Percentiles rank a stretch among this genome's conserved stretches.
Conservation (phyloP, 2,113 vertebrate genomes). For the Sturnus vulgaris region DNA sequence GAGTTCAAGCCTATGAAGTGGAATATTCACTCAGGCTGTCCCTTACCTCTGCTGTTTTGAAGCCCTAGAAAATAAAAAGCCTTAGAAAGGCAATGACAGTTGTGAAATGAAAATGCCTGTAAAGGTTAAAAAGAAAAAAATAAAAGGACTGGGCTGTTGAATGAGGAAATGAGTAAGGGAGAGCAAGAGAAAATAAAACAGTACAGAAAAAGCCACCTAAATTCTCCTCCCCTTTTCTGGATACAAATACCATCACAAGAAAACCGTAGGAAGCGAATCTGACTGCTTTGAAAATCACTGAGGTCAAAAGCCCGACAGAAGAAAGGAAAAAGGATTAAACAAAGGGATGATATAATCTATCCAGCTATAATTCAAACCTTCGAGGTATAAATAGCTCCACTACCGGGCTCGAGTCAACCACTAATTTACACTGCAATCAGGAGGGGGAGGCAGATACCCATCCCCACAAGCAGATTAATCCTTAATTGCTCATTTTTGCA, state of each 20-base stretch:
- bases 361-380: constrained; percentile 20
- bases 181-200: background rate
- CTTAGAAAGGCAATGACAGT: background rate
- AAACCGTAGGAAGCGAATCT: constrained; percentile 3
- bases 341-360: constrained; percentile 38
- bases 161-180: constrained; percentile 23
- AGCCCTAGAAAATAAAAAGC: background rate
- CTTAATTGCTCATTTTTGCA: constrained; percentile 21
- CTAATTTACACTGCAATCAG: background rate
- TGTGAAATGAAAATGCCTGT: background rate
- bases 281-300: constrained; percentile 33
- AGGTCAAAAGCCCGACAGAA: constrained; percentile 46
- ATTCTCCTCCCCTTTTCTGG: constrained; percentile 32
- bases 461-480: background rate
- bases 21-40: background rate
- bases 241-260: background rate
- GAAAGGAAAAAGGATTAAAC: constrained; percentile 47
- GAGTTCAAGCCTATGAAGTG: background rate
- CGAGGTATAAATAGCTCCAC: constrained; percentile 18
- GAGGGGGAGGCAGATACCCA: background rate
- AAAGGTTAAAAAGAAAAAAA: background rate
- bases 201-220: background rate
- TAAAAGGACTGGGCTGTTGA: background rate
- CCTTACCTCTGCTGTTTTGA: background rate
- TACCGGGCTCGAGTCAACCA: background rate